Conservation (phyloP, 2,113 vertebrate species). For the Jaculus jaculus region DNA sequence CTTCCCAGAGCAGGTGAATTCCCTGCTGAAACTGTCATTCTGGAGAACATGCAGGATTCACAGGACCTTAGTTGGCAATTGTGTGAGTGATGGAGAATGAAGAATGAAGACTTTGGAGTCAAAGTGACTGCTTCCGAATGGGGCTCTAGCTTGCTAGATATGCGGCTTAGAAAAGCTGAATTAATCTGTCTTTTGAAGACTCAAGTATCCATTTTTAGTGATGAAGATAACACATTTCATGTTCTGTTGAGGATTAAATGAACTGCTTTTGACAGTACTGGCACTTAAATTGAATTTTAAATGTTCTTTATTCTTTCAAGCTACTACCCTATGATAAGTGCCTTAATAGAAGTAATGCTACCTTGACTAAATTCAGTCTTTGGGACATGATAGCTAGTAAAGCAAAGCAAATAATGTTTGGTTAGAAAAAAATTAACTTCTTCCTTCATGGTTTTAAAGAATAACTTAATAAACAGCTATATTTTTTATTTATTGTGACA, state of each 20-base stretch:
- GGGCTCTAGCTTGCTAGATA: not conserved
- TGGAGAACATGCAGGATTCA: not conserved
- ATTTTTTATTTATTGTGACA: not conserved
- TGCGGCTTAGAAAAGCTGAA: not conserved
- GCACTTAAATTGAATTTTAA: not conserved
- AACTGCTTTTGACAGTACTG: not conserved
- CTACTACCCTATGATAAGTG: not conserved
- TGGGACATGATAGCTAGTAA: not conserved
- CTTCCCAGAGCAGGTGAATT: not conserved
- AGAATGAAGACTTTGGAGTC: not conserved
- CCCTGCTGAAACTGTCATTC: not conserved
- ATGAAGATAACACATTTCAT: not conserved
- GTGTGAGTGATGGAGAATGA: not conserved
- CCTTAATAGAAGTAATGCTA: not conserved
- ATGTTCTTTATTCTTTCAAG: not conserved
- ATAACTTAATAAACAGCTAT: not conserved
- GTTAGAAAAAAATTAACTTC: not conserved
- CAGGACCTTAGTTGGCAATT: accelerated
- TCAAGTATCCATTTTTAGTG: not conserved
- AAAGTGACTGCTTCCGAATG: not conserved
- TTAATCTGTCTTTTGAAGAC: not conserved
- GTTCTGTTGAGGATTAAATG: not conserved
- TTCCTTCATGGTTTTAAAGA: not conserved
- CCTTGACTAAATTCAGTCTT: not conserved
- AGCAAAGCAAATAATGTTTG: not conserved